Percentiles rank a stretch among this genome's conserved stretches.
Conservation (phyloP, 2,113 vertebrate genomes). For the Chloroceryle aenea region DNA sequence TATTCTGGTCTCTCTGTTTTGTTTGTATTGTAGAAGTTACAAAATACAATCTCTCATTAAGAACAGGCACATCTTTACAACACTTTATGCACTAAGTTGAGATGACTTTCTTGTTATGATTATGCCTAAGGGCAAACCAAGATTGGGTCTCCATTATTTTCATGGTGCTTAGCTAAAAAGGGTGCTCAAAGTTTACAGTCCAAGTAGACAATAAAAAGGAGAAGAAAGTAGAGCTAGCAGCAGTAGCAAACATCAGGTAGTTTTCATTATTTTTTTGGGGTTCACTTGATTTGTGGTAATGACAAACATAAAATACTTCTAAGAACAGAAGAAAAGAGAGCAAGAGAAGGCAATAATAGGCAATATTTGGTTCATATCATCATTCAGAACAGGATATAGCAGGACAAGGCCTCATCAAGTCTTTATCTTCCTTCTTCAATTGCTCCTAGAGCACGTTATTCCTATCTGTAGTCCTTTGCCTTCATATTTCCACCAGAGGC, state of each 20-base stretch:
- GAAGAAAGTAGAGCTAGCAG: neutral
- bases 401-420: neutral
- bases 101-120: neutral
- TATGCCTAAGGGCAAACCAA: neutral
- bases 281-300: no score
- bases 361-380: neutral
- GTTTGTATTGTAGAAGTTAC: neutral
- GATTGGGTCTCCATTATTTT: neutral
- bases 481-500: neutral
- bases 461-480: neutral
- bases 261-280: no score
- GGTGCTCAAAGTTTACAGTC: neutral
- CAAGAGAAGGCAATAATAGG: accelerated
- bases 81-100: neutral
- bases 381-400: neutral
- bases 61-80: neutral
- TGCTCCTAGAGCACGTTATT: neutral
- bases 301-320: neutral
- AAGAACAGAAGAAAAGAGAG: neutral
- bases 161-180: neutral
- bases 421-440: neutral
- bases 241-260: neutral
- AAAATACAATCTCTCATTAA: neutral
- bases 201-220: neutral
- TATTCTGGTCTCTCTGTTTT: neutral